phyloP scores from a whole-genome alignment of 2,888 invertebrate species.

The Andrena bucephala region DNA sequence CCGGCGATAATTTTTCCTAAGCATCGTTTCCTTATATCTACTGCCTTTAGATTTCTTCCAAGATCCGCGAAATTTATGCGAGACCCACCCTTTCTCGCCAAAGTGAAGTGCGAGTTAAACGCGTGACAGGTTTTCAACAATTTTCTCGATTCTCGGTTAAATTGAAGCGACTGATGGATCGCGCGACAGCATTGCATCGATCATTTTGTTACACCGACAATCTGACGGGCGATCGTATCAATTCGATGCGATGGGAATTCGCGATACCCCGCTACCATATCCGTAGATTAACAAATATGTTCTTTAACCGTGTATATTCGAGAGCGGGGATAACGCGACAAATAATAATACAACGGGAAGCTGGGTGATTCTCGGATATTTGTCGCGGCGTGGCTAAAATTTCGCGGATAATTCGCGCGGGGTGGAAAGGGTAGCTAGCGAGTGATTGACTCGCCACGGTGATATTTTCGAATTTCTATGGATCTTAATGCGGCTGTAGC shows the following conservation, averaged over 20 bases:
- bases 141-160: not conserved
- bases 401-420: not conserved
- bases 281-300: not conserved
- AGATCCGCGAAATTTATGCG: no score
- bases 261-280: not conserved
- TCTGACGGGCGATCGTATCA: not conserved
- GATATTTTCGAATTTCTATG: constrained; percentile 36
- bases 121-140: not conserved
- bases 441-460: constrained; percentile 15
- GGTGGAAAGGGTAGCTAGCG: not conserved
- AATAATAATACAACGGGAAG: not conserved
- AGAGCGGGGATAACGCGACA: not conserved
- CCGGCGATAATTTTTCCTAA: constrained; percentile 2
- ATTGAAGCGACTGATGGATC: constrained; percentile 1
- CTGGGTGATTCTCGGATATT: not conserved
- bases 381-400: not conserved
- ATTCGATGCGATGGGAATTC: not conserved
- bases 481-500: constrained; percentile 43
- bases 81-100: no score
- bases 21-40: constrained; percentile 6
- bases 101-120: not conserved
- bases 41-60: no score
- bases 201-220: not conserved
- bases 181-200: not conserved
- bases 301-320: not conserved